phyloP scores from a whole-genome alignment of 1,140 invertebrate genomes.

The Trachelipus rathkii region DNA sequence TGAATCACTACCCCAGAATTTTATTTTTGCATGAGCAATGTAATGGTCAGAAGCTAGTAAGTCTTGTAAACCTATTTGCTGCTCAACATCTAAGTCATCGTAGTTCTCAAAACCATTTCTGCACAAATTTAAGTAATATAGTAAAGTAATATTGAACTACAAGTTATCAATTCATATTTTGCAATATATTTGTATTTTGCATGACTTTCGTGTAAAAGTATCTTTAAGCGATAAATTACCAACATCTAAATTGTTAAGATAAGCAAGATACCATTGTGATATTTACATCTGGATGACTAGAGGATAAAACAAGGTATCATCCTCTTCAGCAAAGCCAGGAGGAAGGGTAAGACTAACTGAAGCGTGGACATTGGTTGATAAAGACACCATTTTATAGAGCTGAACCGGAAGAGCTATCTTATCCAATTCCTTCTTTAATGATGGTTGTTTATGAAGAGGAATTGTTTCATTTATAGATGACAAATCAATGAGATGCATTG shows the following conservation, averaged over 20 bases:
- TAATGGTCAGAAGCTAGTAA: neutral
- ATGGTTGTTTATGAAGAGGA: neutral
- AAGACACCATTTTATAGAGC: neutral
- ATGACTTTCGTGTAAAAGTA: too few species aligned
- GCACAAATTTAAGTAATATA: neutral
- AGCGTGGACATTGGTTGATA: neutral
- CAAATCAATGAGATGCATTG: neutral
- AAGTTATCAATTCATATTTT: too few species aligned
- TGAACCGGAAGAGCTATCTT: neutral
- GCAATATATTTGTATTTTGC: too few species aligned
- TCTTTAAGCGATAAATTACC: too few species aligned
- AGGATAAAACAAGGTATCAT: neutral
- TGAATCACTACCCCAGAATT: neutral
- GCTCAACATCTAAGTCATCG: neutral
- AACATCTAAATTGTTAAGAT: too few species aligned
- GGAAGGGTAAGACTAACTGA: neutral
- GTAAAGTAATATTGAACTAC: too few species aligned
- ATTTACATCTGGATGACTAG: neutral
- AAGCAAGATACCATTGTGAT: neutral
- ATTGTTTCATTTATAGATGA: neutral
- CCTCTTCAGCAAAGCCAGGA: neutral
- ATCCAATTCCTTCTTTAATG: neutral
- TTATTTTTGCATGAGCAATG: neutral
- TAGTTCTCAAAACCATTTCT: neutral
- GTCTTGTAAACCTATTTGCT: neutral